Conservation (phyloP, 2,113 vertebrate genomes). For the Ophiodon elongatus region DNA sequence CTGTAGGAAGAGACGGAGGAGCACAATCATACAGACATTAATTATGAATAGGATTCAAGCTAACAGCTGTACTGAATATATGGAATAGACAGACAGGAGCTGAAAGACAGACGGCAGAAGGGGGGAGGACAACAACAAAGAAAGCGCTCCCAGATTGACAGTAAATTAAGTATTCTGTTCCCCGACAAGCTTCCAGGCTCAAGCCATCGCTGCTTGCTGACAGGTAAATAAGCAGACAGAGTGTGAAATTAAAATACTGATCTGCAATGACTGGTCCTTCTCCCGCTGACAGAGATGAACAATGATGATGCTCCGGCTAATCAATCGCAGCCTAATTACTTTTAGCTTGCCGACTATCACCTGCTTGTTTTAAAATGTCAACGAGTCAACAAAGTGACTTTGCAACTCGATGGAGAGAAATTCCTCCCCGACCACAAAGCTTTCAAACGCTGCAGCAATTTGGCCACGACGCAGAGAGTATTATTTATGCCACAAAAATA, state of each 20-base stretch:
- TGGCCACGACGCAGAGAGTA: constrained; percentile 36
- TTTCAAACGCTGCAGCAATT: constrained; percentile 49
- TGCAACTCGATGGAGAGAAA: constrained; percentile 23
- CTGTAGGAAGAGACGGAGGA: constrained; percentile 81
- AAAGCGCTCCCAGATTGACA: constrained; percentile 14
- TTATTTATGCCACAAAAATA: constrained; percentile 64
- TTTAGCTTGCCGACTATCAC: constrained; percentile 53
- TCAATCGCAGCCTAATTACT: constrained; percentile 67
- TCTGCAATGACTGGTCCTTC: constrained; percentile 51
- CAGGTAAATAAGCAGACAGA: constrained; percentile 61
- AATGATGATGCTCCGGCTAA: constrained; percentile 49
- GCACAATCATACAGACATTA: constrained; percentile 17
- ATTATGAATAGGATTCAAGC: neutral
- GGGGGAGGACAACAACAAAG: constrained; percentile 25
- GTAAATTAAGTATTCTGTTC: constrained; percentile 35
- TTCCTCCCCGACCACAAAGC: constrained; percentile 9
- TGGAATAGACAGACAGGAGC: neutral
- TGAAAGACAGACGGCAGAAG: constrained; percentile 23
- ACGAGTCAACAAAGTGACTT: constrained; percentile 55
- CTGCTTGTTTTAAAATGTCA: constrained; percentile 54
- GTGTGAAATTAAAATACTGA: constrained; percentile 65
- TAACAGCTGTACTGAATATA: neutral
- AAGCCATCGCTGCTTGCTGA: constrained; percentile 17
- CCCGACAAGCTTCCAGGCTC: constrained; percentile 26
- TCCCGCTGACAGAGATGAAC: constrained; percentile 55